Conservation (phyloP, 2,797 vertebrate genomes). For the Silurus lanzhouensis region DNA sequence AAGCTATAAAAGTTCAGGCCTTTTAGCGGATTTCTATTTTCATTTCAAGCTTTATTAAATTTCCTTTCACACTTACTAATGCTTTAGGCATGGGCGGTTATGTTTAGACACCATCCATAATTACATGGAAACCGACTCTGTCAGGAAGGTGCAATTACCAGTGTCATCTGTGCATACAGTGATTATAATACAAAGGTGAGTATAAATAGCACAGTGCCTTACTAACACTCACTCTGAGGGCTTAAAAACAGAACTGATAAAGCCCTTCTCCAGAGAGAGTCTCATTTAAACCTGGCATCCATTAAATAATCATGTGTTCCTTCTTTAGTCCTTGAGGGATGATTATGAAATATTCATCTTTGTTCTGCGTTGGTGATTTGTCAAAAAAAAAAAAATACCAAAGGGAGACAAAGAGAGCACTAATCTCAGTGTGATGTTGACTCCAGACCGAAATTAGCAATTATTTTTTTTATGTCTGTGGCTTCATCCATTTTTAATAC, state of each 20-base stretch:
- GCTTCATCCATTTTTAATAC: conserved; percentile 47
- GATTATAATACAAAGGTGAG: conserved; percentile 30
- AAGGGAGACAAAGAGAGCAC: neutral
- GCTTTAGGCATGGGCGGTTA: conserved; percentile 33
- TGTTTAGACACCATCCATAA: conserved; percentile 39
- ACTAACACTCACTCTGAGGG: conserved; percentile 36
- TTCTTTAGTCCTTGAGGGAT: conserved; percentile 38
- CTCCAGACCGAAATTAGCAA: conserved; percentile 25
- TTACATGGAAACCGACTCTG: conserved; percentile 34
- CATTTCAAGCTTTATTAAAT: conserved; percentile 23
- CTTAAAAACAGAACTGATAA: conserved; percentile 37
- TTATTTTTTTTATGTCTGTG: conserved; percentile 39
- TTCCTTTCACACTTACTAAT: conserved; percentile 32
- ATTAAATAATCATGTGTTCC: conserved; percentile 57
- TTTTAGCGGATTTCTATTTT: conserved; percentile 16
- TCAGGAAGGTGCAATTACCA: conserved; percentile 26
- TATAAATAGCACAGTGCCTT: conserved; percentile 37
- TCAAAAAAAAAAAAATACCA: neutral
- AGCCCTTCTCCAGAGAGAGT: conserved; percentile 42
- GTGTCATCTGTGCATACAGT: conserved; percentile 31
- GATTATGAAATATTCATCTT: conserved; percentile 58
- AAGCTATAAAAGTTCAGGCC: conserved; percentile 19
- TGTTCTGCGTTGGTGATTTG: conserved; percentile 16
- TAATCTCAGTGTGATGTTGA: conserved; percentile 44
- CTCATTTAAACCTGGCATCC: conserved; percentile 51